Percentiles rank a stretch among this genome's conserved stretches.
Conservation (phyloP, 2,797 vertebrate genomes). For the Gobionotothen gibberifrons region DNA sequence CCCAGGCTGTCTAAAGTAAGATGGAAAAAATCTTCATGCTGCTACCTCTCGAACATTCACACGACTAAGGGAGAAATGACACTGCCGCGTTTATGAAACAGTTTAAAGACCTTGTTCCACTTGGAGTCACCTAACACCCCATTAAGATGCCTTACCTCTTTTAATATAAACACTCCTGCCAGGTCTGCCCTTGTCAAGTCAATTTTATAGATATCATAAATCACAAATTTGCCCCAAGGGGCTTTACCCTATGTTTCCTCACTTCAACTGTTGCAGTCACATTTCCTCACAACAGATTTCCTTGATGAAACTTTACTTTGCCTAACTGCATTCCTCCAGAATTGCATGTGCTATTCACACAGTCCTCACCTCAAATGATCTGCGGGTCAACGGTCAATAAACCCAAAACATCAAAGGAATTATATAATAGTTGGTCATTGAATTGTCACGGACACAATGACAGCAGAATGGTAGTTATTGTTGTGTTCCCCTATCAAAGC, state of each 20-base stretch:
- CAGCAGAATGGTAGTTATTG: constrained; percentile 44
- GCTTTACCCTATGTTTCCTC: not conserved
- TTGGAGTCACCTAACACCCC: not conserved
- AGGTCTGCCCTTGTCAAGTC: not conserved
- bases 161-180: constrained; percentile 14
- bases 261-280: constrained; percentile 2
- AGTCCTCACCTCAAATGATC: constrained; percentile 9
- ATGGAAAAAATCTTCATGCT: not conserved
- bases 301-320: constrained; percentile 4
- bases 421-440: constrained; percentile 42
- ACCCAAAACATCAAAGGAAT: constrained; percentile 48
- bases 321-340: not conserved
- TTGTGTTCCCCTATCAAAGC: constrained; percentile 38
- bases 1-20: constrained; percentile 28
- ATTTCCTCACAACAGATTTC: not conserved
- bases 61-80: constrained; percentile 3
- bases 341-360: constrained; percentile 10
- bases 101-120: constrained; percentile 4
- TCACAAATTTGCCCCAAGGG: not conserved
- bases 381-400: constrained; percentile 10
- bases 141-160: constrained; percentile 2
- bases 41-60: not conserved
- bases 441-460: constrained; percentile 16
- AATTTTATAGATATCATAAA: not conserved
- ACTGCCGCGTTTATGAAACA: not conserved